Conservation (phyloP, 2,888 invertebrate genomes). For the Camptogramma bilineatum region DNA sequence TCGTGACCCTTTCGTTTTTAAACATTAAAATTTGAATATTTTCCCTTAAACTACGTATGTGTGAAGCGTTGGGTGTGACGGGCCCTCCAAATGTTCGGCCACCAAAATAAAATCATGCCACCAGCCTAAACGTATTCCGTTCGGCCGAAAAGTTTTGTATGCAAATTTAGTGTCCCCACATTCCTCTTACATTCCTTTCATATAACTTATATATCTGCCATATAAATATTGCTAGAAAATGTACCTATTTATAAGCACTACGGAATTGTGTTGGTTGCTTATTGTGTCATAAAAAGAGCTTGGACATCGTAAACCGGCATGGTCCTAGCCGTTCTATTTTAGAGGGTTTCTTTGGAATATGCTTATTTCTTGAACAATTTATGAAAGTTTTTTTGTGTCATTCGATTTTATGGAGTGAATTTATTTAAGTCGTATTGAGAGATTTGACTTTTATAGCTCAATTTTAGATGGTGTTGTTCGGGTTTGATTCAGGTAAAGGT, state of each 20-base stretch:
- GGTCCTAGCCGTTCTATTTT: slow-evolving; percentile 31
- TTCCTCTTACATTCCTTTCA: slow-evolving; percentile 19
- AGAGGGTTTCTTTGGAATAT: slow-evolving; percentile 32
- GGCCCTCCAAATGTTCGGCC: slow-evolving; percentile 10
- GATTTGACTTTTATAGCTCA: not conserved
- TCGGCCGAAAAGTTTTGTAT: slow-evolving; percentile 29
- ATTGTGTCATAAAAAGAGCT: slow-evolving; percentile 43
- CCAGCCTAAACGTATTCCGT: slow-evolving; percentile 25
- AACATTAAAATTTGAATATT: too few relatives aligned
- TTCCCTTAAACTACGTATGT: not conserved
- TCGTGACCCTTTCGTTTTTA: too few relatives aligned
- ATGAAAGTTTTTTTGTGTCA: slow-evolving; percentile 15
- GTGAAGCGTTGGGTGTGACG: not conserved
- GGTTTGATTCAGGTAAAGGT: too few relatives aligned
- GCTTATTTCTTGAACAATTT: slow-evolving; percentile 23
- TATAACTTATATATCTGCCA: slow-evolving; percentile 14
- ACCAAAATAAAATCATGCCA: slow-evolving; percentile 14
- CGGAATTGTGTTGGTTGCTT: slow-evolving; percentile 38
- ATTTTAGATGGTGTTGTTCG: not conserved
- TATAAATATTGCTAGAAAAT: slow-evolving; percentile 31
- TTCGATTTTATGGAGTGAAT: slow-evolving; percentile 9
- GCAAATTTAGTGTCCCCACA: slow-evolving; percentile 25
- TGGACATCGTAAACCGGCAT: slow-evolving; percentile 40
- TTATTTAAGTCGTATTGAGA: not conserved
- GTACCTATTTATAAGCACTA: slow-evolving; percentile 36